phyloP scores from a whole-genome alignment of 2,888 invertebrate species.

The Callyntrura guangdongensis region DNA sequence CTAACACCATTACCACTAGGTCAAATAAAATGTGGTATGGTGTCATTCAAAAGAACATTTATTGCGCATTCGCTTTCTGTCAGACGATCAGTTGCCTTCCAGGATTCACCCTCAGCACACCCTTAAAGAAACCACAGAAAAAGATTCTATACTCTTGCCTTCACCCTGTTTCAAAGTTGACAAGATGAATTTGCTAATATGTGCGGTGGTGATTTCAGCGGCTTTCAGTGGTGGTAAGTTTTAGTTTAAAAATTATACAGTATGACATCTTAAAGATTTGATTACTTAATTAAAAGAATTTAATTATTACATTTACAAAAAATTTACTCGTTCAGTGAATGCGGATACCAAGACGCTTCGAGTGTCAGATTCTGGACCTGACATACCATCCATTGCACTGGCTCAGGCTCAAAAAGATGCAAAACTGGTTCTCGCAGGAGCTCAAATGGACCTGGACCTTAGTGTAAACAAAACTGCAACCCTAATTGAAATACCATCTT shows the following conservation, averaged over 20 bases:
- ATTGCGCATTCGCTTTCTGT: not conserved
- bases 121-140: not conserved
- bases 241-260: slow-evolving; percentile 6
- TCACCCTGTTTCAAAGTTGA: not conserved
- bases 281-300: not conserved
- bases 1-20: not conserved
- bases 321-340: not conserved
- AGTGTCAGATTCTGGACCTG: not conserved
- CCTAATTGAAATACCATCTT: slow-evolving; percentile 12
- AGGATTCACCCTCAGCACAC: slow-evolving; percentile 8
- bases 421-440: slow-evolving; percentile 4
- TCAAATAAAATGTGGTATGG: slow-evolving; percentile 7
- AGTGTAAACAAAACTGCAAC: slow-evolving; percentile 14
- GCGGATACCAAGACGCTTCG: slow-evolving; percentile 1
- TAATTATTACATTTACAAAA: not conserved
- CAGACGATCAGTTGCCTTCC: slow-evolving; percentile 32
- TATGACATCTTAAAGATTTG: too few relatives aligned
- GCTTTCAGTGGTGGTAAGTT: slow-evolving; percentile 33
- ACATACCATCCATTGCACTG: not conserved
- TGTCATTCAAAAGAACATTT: slow-evolving; percentile 23
- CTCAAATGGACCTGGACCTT: slow-evolving; percentile 15
- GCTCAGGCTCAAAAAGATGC: not conserved
- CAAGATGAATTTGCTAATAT: slow-evolving; percentile 37
- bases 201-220: not conserved
- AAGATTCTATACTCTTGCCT: not conserved